These are phyloP conservation scores for Electrona antarctica DNA, from an alignment of 2,113 vertebrate species.

Conservation along the genomic window DNA sequence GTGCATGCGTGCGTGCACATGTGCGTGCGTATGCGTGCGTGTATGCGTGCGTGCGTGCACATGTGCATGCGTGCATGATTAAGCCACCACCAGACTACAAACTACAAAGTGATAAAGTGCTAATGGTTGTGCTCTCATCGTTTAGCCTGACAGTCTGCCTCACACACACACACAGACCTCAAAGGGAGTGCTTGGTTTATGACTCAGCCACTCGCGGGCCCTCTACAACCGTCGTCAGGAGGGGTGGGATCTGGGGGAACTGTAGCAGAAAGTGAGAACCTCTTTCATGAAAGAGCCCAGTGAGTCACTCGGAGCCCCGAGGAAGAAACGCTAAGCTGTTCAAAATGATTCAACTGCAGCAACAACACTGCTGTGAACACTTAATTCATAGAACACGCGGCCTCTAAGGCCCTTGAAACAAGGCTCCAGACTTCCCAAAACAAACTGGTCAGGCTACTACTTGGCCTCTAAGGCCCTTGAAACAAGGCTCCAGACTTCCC, in stretches of 20 bases:
- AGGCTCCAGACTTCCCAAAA: too few species aligned
- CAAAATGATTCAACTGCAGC: not conserved
- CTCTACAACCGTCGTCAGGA: constrained; percentile 43
- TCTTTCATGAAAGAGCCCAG: constrained; percentile 22
- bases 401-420: too few species aligned
- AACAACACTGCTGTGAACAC: not conserved
- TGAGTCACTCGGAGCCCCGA: too few species aligned
- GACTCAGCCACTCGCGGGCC: constrained; percentile 48
- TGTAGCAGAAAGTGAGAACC: constrained; percentile 24
- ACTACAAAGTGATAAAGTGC: constrained; percentile 64
- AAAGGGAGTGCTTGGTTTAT: constrained; percentile 62
- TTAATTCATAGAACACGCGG: too few species aligned
- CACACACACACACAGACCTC: constrained; percentile 35
- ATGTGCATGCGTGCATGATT: constrained; percentile 36
- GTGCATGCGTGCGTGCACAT: constrained; percentile 7
- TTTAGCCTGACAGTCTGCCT: constrained; percentile 56
- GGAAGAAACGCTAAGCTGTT: too few species aligned
- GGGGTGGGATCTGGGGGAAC: constrained; percentile 39
- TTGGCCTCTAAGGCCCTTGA: too few species aligned
- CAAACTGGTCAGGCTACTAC: too few species aligned
- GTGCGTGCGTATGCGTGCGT: constrained; percentile 19
- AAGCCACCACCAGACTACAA: constrained; percentile 32
- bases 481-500: too few species aligned
- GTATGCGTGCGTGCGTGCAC: constrained; percentile 21
- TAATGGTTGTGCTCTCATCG: constrained; percentile 69